phyloP scores from a whole-genome alignment of 2,888 invertebrate genomes.

The Perizoma affinitatum region DNA sequence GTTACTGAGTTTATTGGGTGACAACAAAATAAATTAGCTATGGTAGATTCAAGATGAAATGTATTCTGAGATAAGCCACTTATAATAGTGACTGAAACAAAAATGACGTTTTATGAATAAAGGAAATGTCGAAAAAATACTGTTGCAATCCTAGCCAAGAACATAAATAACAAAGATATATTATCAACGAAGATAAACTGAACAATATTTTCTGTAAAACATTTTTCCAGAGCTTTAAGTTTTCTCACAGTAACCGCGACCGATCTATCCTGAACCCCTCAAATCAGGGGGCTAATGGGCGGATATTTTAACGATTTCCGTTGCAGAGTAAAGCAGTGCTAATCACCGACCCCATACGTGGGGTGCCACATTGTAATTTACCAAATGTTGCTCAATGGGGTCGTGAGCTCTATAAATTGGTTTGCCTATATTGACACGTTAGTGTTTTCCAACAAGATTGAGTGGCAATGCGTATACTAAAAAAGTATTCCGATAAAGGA shows the following conservation, averaged over 20 bases:
- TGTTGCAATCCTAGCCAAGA: neutral
- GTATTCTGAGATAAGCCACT: too few species aligned
- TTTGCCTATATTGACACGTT: conserved; percentile 17
- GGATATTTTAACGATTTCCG: conserved; percentile 53
- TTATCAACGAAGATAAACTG: conserved; percentile 3
- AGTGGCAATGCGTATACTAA: neutral
- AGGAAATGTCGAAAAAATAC: too few species aligned
- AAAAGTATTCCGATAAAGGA: neutral
- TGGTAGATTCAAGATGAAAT: too few species aligned
- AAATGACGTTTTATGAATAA: too few species aligned
- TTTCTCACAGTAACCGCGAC: conserved; percentile 20
- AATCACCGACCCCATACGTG: conserved; percentile 46
- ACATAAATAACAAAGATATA: conserved; percentile 1
- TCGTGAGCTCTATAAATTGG: conserved; percentile 24
- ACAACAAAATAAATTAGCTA: too few species aligned
- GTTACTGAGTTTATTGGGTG: too few species aligned
- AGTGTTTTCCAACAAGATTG: neutral
- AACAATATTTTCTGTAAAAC: conserved; percentile 11
- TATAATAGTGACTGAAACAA: too few species aligned
- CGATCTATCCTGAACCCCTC: conserved; percentile 19
- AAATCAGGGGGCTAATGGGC: conserved; percentile 42
- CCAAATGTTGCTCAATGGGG: conserved; percentile 31
- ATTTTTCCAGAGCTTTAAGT: conserved; percentile 15
- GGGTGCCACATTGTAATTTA: conserved; percentile 32
- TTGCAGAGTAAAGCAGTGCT: conserved; percentile 53